Base-by-base conservation (phyloP, 2,797 vertebrate species). In the Morus bassanus region DNA sequence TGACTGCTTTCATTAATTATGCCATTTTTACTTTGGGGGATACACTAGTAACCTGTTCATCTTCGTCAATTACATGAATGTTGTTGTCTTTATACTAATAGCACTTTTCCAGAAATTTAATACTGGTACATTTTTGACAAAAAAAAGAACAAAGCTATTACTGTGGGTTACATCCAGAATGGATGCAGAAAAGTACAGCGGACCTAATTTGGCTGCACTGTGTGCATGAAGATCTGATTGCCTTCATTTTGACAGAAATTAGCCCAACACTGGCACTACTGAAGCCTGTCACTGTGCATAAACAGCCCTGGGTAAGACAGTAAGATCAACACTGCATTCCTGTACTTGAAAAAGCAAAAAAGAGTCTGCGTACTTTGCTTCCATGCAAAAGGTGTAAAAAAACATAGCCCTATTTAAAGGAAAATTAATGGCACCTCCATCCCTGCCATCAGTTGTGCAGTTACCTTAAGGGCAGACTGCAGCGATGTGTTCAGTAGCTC, bases 331-430 rank as follows among this genome's bases (percentile, higher is more conserved):
- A 2, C 0, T 31, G 21, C 43, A 13, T 15, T 84, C 51, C 65
- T 65, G 35, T 21, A n/a, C 46, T 60, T 23, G 30, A 79, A 39
- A 86, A 56, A 69, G 30, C 68, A 87, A 77, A 8, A 0, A 7
- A n/a, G 33, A 41, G 14, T 3, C 48, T 56, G 0, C 1, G 2
- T 1, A 13, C 19, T 61, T 27, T 3, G 0, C 21, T 77, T 63
- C 57, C 37, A 28, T 6, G 28, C 19, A 72, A 56, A 59, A 88
- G 18, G 9, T n/a, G 6, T 46, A 56, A 31, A 69, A 79, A 56
- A 7, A 61, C 31, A 67, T 5, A 14, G 3, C 10, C 12, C 13
- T 60, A 2, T n/a, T 74, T 61, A 70, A 63, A 82, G 33, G 46
- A 21, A 59, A 92, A 85, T 64, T 31, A 88, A 77, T 17, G 31